phyloP scores from a whole-genome alignment of 2,888 invertebrate genomes.

The Microctonus aethiopoides region DNA sequence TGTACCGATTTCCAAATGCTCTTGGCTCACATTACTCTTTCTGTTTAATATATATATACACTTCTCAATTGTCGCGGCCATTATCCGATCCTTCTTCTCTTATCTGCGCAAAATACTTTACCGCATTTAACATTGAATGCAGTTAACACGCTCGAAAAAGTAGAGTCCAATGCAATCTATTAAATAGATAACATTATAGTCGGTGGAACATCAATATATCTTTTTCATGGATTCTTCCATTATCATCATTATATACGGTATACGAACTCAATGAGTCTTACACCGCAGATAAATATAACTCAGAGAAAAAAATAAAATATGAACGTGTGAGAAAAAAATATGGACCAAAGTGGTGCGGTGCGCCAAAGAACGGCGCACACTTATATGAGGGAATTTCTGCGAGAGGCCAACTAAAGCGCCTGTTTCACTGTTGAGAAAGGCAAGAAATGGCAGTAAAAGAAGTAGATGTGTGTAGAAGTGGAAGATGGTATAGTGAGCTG shows the following conservation, averaged over 20 bases:
- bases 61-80: conserved; percentile 33
- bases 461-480: conserved; percentile 19
- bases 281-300: background rate
- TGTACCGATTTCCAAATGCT: background rate
- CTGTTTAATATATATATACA: background rate
- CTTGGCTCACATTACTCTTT: background rate
- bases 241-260: conserved; percentile 14
- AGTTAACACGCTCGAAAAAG: conserved; percentile 51
- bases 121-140: conserved; percentile 39
- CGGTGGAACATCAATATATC: conserved; percentile 24
- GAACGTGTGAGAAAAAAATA: conserved; percentile 13
- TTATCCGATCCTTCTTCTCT: conserved; percentile 48
- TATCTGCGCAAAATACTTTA: conserved; percentile 17
- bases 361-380: conserved; percentile 4
- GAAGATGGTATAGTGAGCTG: conserved; percentile 21
- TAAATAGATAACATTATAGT: conserved; percentile 51
- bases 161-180: conserved; percentile 53
- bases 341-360: conserved; percentile 17
- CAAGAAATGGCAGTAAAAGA: conserved; percentile 20
- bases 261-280: conserved; percentile 13
- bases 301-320: background rate
- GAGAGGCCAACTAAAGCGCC: conserved; percentile 19
- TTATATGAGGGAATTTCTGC: background rate
- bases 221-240: conserved; percentile 29
- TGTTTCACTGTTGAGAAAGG: conserved; percentile 25